Conservation (phyloP, 1,140 invertebrate species). For the Drosophila sechellia region DNA sequence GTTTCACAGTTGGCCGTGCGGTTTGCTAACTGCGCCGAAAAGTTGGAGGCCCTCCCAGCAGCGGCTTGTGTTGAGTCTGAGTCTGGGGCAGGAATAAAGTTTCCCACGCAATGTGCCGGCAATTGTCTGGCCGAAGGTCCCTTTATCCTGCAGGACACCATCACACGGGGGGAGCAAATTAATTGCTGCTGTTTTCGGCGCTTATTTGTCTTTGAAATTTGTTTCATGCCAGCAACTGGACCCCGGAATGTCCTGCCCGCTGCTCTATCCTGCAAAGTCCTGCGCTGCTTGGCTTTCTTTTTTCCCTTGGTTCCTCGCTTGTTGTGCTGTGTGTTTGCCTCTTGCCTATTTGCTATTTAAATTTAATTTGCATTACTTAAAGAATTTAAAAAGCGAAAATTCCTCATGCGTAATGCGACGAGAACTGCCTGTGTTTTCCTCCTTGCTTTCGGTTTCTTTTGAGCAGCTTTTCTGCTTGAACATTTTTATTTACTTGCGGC, state of each 20-base stretch:
- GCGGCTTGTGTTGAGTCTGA: conserved; percentile 3
- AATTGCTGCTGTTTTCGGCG: conserved; percentile 82
- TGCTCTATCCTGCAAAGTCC: background rate
- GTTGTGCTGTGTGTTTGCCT: conserved; percentile 49
- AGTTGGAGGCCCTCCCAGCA: conserved; percentile 50
- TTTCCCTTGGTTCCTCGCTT: conserved; percentile 18
- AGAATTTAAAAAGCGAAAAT: conserved; percentile 82
- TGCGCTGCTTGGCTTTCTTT: conserved; percentile 18
- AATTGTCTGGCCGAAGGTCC: conserved; percentile 67
- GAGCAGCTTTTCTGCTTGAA: conserved; percentile 79
- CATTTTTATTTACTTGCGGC: conserved; percentile 81
- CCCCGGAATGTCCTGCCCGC: conserved; percentile 49
- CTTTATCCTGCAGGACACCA: conserved; percentile 21
- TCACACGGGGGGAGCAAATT: conserved; percentile 71
- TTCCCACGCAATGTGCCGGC: conserved; percentile 47
- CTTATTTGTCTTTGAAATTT: conserved; percentile 84
- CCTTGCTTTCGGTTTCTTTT: conserved; percentile 51
- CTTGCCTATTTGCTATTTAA: conserved; percentile 81
- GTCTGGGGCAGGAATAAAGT: conserved; percentile 35
- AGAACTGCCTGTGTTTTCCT: conserved; percentile 9
- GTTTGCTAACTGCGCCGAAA: conserved; percentile 69
- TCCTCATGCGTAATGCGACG: conserved; percentile 72
- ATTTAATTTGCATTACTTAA: conserved; percentile 83
- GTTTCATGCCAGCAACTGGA: conserved; percentile 60
- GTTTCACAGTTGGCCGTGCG: conserved; percentile 72